Base-by-base conservation (phyloP, 2,113 vertebrate genomes). In the Oryzias woworae region DNA sequence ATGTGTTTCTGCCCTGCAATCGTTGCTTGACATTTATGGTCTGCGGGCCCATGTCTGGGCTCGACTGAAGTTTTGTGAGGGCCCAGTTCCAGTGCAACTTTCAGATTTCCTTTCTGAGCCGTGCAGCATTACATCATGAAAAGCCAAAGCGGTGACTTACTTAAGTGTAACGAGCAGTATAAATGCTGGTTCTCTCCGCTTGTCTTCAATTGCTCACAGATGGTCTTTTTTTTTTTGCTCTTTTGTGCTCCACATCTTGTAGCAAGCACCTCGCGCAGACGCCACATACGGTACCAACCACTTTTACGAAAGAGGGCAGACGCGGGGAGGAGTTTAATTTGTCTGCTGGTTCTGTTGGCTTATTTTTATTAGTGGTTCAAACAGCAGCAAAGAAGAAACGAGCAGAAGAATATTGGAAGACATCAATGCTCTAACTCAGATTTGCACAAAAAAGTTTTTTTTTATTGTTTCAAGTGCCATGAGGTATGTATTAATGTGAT, bases 191-290 rank as follows among this genome's bases (percentile, higher is more conserved):
- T 71, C 8, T 73, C 53, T 62, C 77, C 78, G 70, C 77, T 83
- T 55, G 59, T 74, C 85, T 87, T 66, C 87, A 90, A 90, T 86
- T 78, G 86, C 79, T 86, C 70, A 4, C 89, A 91, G 89, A 89
- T 91, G 90, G 1, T 20, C 1, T 20, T 20, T 20, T 20, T 85
- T 81, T 75, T 60, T 78, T 75, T 66, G 87, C 36, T 36, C 81
- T 83, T 85, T 82, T 75, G 66, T 86, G 83, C 80, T 75, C 82
- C 77, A 70, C 88, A 74, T 76, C 74, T 66, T 51, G 75, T 59
- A 73, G 56, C 66, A 63, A 69, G 54, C 60, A 24, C 31, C 69
- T 71, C 60, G 0, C 52, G 52, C 58, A 79, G 75, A 78, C 56
- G 53, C 75, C 65, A 69, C 75, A 78, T 66, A 64, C 62, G 13